Base-by-base conservation (phyloP, 2,797 vertebrate species). In the Trachurus trachurus region DNA sequence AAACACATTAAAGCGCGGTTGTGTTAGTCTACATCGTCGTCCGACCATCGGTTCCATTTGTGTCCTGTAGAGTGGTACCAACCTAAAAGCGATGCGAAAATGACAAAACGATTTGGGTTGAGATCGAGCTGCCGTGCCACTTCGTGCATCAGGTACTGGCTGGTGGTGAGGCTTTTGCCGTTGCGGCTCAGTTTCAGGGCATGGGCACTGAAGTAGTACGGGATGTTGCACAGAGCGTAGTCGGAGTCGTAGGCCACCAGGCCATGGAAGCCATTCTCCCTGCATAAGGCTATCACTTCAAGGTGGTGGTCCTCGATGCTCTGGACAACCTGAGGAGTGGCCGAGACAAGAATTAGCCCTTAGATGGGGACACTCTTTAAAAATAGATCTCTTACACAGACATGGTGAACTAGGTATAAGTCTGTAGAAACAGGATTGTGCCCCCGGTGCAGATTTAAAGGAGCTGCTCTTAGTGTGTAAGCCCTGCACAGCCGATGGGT, bases 71-170 rank as follows among this genome's bases (percentile, higher is more conserved):
- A 15, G 8, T 47, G 13, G 8, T 21, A 60, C 96, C 83, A 90
- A 99, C 98, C 98, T 96, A 99, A 96, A 86, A 99, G 96, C 91
- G 98, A 97, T 87, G 98, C 98, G 83, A 99, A 99, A 91, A 99
- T 96, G 92, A 97, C 96, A 91, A 98, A 99, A 74, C 96, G 96
- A 87, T 96, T 96, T 84, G 97, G 97, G 90, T 97, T 97, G 90
- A 99, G 96, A 88, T 98, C 95, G 81, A 99, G 97, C 94, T 98
- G 97, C 95, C 96, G 97, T 87, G 98, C 97, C 91, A 98, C 97
- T 92, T 98, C 97, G 17, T 98, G 97, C 97, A 99, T 98, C 95
- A 99, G 96, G 92, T 97, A 99, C 90, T 98, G 97, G 96, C 96
- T 98, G 93, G 98, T 98, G 84, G 98, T 99, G 93, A 99, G 97